These are phyloP conservation scores for Mustelus asterias DNA, from an alignment of 2,113 vertebrate genomes.

Conservation along the genomic window DNA sequence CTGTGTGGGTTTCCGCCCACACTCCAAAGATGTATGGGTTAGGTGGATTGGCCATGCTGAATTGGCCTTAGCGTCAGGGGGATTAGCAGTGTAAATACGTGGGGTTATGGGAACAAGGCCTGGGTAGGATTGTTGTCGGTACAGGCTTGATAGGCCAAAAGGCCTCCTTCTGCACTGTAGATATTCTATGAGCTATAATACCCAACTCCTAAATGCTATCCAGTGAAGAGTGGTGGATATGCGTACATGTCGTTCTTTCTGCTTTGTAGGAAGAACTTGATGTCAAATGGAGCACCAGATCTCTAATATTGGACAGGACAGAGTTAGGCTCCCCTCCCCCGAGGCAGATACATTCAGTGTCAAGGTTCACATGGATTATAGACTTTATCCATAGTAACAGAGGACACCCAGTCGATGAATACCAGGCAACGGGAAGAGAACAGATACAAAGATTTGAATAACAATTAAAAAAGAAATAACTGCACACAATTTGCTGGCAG, in stretches of 20 bases:
- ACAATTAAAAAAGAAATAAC: not conserved
- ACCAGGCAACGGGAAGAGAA: not conserved
- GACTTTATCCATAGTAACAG: not conserved
- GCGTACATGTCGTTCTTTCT: not conserved
- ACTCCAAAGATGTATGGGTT: no score
- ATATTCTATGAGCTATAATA: no score
- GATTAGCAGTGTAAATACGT: no score
- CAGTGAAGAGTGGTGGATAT: not conserved
- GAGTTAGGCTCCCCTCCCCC: not conserved
- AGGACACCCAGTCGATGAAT: not conserved
- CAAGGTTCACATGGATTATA: not conserved
- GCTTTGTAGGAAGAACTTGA: not conserved
- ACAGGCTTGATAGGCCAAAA: no score
- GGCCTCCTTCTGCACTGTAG: no score
- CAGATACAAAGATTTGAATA: not conserved
- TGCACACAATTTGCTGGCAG: not conserved
- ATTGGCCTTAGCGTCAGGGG: no score
- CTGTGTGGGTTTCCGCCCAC: no score
- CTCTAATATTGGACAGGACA: not conserved
- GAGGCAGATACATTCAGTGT: not conserved
- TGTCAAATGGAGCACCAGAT: not conserved
- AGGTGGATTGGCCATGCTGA: no score
- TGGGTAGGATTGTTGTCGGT: no score
- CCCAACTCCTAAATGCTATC: not conserved
- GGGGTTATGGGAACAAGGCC: no score